Base-by-base conservation (phyloP, 1,140 invertebrate species). In the Chironomus tepperi region DNA sequence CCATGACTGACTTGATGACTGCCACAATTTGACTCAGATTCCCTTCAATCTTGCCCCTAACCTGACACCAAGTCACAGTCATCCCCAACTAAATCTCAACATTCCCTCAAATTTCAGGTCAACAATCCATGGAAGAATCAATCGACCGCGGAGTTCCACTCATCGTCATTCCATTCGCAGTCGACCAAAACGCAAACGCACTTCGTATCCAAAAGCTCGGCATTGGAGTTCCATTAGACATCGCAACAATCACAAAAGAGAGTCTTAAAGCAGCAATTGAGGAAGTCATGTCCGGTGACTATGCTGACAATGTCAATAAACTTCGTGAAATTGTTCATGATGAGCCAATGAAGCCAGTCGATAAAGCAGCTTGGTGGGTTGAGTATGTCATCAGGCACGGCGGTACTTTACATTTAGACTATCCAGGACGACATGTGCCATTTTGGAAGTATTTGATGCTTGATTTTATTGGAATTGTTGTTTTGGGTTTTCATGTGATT, bases 321-420 rank as follows among this genome's bases (percentile, higher is more conserved):
- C 24, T 73, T 3, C 3, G 19, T n/a, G 73, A 73, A 73, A n/a
- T 73, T 0, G 73, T 73, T 0, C 24, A 73, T 7, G 75, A 75
- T 70, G 5, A 43, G 24, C 64, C 73, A 47, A 73, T 75, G 67
- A 75, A 65, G 73, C 67, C 73, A 9, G n/a, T 74, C 12, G 75
- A 76, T 73, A 65, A 42, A 78, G 75, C n/a, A 43, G 77, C 79
- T 76, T 81, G 78, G 76, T 79, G 81, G 10, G 81, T 78, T 67
- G 78, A 77, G 75, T 77, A 76, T 73, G 75, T 76, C 3, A 34
- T 74, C 9, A 43, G 75, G 16, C 75, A 76, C 24, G 15, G 42
- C 6, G 65, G 65, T 7, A 70, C 65, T 19, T 19, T 19, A 19
- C 65, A 70, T 70, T 21, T 70, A 7, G 16, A 70, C 1, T 70